Base-by-base conservation (phyloP, 1,140 invertebrate genomes). In the Aphidius gifuensis region DNA sequence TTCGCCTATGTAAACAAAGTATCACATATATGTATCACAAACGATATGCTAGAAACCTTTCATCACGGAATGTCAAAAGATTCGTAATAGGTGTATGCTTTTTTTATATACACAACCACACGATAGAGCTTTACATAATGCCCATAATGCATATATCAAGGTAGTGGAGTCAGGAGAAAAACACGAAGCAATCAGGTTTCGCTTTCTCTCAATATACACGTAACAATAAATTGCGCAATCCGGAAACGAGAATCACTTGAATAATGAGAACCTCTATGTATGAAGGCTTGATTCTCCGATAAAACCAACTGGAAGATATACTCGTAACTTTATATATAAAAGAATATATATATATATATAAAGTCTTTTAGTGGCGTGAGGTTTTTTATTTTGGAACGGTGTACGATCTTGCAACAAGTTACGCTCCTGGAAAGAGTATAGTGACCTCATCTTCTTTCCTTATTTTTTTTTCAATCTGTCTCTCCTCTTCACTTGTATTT, bases 51-150 rank as follows among this genome's bases (percentile, higher is more conserved):
- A n/a, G n/a, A n/a, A n/a, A n/a, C n/a, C n/a, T n/a, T n/a, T n/a
- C n/a, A n/a, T n/a, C n/a, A n/a, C n/a, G n/a, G n/a, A n/a, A n/a
- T n/a, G n/a, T n/a, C n/a, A n/a, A n/a, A n/a, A n/a, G n/a, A n/a
- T n/a, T n/a, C n/a, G n/a, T n/a, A n/a, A n/a, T n/a, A n/a, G n/a
- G 23, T 23, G 23, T 68, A 71, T 73, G 69, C 66, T 64, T 73
- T 74, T 72, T 74, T 23, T 23, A 3, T 23, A 23, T 70, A 73
- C 71, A 63, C 58, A 63, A 48, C 47, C 53, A 58, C 61, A 48
- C 47, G 56, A n/a, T n/a, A 58, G 47, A 55, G 57, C 64, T 55
- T 68, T 69, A 71, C n/a, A n/a, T n/a, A n/a, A n/a, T n/a, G n/a
- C n/a, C n/a, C 66, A 68, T 68, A 72, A 68, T 64, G 58, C 64